Percentiles rank a stretch among this genome's conserved stretches.
Conservation (phyloP, 1,140 invertebrate species). For the Helicoverpa armigera region DNA sequence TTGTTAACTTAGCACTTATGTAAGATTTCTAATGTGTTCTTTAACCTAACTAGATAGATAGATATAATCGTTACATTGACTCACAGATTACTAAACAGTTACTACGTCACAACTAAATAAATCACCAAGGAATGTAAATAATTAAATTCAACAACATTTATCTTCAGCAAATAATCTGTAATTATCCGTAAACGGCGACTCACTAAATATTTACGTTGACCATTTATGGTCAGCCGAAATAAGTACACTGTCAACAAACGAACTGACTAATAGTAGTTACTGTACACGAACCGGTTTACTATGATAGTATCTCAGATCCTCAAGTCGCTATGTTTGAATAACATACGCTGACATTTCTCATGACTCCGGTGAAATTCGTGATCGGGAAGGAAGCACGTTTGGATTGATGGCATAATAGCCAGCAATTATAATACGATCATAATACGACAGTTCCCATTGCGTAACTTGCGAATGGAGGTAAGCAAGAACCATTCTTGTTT, state of each 20-base stretch:
- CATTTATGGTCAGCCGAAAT: slow-evolving; percentile 66
- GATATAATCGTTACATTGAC: no score
- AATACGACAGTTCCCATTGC: slow-evolving; percentile 60
- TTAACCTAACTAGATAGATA: slow-evolving; percentile 1
- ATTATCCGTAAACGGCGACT: slow-evolving; percentile 62
- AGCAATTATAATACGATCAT: slow-evolving; percentile 60
- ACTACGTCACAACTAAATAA: background rate
- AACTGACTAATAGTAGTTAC: slow-evolving; percentile 55
- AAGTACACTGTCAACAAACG: slow-evolving; percentile 62
- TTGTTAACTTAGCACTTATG: background rate
- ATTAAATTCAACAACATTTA: slow-evolving; percentile 47
- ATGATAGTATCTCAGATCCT: slow-evolving; percentile 57
- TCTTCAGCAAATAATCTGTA: slow-evolving; percentile 64
- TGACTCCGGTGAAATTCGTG: slow-evolving; percentile 63
- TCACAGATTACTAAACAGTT: no score
- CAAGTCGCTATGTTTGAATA: slow-evolving; percentile 53
- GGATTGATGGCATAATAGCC: slow-evolving; percentile 61
- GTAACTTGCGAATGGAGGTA: slow-evolving; percentile 49
- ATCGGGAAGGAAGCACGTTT: slow-evolving; percentile 63
- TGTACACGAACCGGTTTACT: slow-evolving; percentile 58
- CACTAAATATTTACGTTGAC: slow-evolving; percentile 72
- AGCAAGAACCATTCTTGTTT: slow-evolving; percentile 53
- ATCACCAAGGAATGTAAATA: slow-evolving; percentile 11
- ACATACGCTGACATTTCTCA: slow-evolving; percentile 66
- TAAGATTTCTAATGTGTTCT: no score